Conservation (phyloP, 2,888 invertebrate genomes). For the Thymelicus lineola region DNA sequence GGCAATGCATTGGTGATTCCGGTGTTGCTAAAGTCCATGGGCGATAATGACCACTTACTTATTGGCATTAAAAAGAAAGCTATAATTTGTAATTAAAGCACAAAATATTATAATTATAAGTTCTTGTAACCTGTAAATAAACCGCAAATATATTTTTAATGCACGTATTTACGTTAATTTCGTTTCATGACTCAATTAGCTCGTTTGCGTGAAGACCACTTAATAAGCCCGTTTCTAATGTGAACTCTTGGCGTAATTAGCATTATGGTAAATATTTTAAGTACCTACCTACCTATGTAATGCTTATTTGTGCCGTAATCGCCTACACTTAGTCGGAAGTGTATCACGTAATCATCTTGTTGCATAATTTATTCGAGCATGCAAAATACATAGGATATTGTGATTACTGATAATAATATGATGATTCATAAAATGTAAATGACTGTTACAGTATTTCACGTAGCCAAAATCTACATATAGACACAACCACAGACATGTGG, state of each 20-base stretch:
- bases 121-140: constrained; percentile 12
- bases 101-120: too few relatives aligned
- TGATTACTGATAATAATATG: too few relatives aligned
- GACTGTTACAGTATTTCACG: too few relatives aligned
- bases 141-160: not conserved
- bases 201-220: not conserved
- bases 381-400: constrained; percentile 3
- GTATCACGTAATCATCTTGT: constrained; percentile 15
- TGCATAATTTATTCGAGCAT: constrained; percentile 19
- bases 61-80: too few relatives aligned
- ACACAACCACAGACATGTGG: too few relatives aligned
- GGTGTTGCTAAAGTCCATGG: too few relatives aligned
- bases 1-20: too few relatives aligned
- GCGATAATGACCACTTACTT: too few relatives aligned
- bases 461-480: too few relatives aligned
- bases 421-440: too few relatives aligned
- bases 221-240: constrained; percentile 16
- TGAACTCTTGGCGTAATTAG: constrained; percentile 12
- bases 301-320: constrained; percentile 15
- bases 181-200: constrained; percentile 14
- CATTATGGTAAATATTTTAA: constrained; percentile 7
- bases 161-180: not conserved
- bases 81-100: too few relatives aligned
- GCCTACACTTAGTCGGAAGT: constrained; percentile 18
- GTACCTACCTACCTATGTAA: not conserved